Percentiles rank a stretch among this genome's conserved stretches.
phyloP scores from a whole-genome alignment of 2,113 vertebrate genomes.

The Pygathrix nemaeus region DNA sequence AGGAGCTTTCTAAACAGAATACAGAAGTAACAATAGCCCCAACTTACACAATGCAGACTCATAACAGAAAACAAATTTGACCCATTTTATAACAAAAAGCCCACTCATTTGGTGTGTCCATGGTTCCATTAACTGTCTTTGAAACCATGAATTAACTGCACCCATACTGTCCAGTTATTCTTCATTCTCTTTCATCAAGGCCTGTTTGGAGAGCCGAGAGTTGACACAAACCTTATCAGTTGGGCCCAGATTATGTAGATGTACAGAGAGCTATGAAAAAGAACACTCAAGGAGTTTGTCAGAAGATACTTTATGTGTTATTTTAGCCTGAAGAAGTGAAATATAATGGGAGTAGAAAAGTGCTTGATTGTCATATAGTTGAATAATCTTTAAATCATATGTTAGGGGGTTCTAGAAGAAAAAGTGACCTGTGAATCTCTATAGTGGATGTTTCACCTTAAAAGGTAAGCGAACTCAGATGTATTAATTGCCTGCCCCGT shows the following conservation, averaged over 20 bases:
- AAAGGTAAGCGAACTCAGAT: neutral
- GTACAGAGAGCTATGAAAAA: constrained; percentile 21
- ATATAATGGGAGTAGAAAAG: neutral
- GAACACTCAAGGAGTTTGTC: neutral
- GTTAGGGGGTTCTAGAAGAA: neutral
- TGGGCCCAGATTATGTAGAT: neutral
- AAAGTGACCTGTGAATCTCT: neutral
- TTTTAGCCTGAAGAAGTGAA: neutral
- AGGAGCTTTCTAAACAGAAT: constrained; percentile 33
- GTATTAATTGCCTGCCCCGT: neutral
- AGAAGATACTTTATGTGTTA: constrained; percentile 39
- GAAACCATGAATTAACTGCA: constrained; percentile 50
- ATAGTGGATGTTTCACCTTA: neutral
- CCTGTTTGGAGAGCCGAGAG: neutral
- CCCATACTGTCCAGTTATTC: constrained; percentile 39
- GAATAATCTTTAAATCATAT: constrained; percentile 45
- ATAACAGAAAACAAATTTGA: constrained; percentile 79
- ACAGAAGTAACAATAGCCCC: neutral
- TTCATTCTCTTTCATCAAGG: neutral
- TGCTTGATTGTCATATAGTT: constrained; percentile 8
- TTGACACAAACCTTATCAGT: neutral
- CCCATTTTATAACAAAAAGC: constrained; percentile 75
- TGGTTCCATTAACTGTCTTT: constrained; percentile 51
- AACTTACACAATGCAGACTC: constrained; percentile 45
- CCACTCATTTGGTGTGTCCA: neutral